Evolutionary conservation across 1,140 invertebrate species (phyloP).

Genomic region (Amyelois transitella): DNA sequence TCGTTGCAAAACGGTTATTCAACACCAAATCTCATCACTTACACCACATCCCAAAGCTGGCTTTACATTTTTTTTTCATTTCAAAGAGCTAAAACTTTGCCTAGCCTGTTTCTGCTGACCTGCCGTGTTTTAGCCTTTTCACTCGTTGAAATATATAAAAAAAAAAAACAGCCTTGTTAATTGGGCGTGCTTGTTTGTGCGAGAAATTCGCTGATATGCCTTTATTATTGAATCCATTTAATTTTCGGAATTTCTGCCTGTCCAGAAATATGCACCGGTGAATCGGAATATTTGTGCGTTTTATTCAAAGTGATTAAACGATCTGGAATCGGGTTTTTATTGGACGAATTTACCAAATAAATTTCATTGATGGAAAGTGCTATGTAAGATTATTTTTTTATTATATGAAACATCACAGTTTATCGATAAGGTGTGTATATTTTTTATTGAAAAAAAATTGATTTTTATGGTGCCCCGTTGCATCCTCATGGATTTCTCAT

Average conservation of each 20-base stretch:
- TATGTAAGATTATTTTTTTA: too few species aligned
- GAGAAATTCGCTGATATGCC: slow-evolving; percentile 30
- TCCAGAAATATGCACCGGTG: neutral
- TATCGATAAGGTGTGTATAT: too few species aligned
- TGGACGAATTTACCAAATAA: too few species aligned
- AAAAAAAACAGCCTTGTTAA: slow-evolving; percentile 29
- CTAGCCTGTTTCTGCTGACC: slow-evolving; percentile 27
- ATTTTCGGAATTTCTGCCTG: slow-evolving; percentile 6
- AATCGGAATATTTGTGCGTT: neutral
- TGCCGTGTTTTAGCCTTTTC: slow-evolving; percentile 25
- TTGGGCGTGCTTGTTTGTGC: slow-evolving; percentile 36
- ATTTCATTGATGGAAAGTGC: too few species aligned
- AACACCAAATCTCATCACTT: slow-evolving; percentile 7
- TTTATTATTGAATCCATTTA: slow-evolving; percentile 19
- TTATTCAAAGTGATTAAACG: neutral
- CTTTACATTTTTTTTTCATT: slow-evolving; percentile 39
- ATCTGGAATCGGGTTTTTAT: neutral
- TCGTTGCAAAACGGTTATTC: too few species aligned
- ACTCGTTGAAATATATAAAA: slow-evolving; percentile 23
- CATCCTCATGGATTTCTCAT: too few species aligned
- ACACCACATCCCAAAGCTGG: slow-evolving; percentile 17
- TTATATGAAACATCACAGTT: too few species aligned
- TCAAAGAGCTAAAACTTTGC: slow-evolving; percentile 42
- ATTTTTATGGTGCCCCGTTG: too few species aligned
- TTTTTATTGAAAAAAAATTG: too few species aligned